Evolutionary conservation across 2,113 vertebrate genomes (phyloP).

Genomic region (Chionomys nivalis): DNA sequence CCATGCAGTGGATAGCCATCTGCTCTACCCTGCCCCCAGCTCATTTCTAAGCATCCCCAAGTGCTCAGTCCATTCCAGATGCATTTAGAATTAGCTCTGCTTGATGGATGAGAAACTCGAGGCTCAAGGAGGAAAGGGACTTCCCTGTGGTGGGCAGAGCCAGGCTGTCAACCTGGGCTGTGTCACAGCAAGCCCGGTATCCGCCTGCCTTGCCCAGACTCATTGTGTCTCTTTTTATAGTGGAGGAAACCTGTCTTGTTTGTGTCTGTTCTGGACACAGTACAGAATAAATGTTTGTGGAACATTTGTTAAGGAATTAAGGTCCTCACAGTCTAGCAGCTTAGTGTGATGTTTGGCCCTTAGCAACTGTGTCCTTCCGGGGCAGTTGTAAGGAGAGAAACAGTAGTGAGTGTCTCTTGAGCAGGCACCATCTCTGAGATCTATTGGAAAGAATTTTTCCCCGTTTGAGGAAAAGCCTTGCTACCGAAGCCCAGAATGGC

Average conservation of each 20-base stretch:
- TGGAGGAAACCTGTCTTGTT: neutral
- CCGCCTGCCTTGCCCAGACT: neutral
- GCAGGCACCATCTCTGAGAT: neutral
- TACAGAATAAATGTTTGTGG: neutral
- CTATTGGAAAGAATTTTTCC: neutral
- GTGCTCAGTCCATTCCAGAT: neutral
- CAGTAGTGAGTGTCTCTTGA: neutral
- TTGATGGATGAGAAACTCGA: neutral
- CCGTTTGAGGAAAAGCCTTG: neutral
- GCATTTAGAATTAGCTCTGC: neutral
- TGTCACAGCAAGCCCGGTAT: neutral
- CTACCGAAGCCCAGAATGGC: neutral
- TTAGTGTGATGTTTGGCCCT: neutral
- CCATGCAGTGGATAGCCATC: too few species aligned
- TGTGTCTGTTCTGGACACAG: neutral
- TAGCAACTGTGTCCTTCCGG: neutral
- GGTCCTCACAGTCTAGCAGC: neutral
- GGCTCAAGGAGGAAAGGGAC: neutral
- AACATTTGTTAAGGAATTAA: neutral
- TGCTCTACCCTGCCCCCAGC: neutral
- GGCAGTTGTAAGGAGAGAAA: neutral
- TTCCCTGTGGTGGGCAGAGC: neutral
- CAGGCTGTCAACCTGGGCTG: neutral
- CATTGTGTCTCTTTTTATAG: neutral
- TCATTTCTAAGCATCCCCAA: neutral